Conservation (phyloP, 2,113 vertebrate species). For the Stigmatopora argus region DNA sequence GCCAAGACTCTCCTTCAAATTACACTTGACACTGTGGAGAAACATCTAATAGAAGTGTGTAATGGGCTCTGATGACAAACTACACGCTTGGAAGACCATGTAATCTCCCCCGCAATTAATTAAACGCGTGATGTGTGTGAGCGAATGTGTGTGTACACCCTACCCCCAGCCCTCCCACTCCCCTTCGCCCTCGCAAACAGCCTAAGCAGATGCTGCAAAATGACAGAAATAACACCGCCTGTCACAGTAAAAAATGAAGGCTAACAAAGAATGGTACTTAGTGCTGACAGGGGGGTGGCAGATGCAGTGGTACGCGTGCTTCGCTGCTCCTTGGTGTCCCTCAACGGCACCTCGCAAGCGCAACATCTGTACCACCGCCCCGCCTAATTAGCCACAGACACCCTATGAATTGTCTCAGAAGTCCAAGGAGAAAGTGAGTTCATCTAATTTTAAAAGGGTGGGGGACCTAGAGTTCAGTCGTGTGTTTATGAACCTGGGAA, state of each 20-base stretch:
- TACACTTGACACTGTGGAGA: conserved; percentile 99
- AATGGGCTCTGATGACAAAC: conserved; percentile 99
- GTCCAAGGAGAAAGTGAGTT: conserved; percentile 34
- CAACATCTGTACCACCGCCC: conserved; percentile 80
- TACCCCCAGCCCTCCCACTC: neutral
- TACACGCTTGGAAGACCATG: conserved; percentile 99
- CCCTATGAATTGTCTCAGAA: conserved; percentile 11
- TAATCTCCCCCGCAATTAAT: conserved; percentile 99
- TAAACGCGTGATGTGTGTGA: conserved; percentile 81
- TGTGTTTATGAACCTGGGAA: neutral
- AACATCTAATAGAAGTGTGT: conserved; percentile 99
- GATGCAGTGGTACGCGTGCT: conserved; percentile 83
- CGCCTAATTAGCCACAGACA: conserved; percentile 81
- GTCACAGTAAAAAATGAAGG: conserved; percentile 98
- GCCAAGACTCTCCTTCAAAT: conserved; percentile 90
- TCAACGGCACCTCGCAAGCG: conserved; percentile 75
- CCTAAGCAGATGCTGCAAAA: conserved; percentile 94
- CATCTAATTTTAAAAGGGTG: neutral
- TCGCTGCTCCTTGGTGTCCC: conserved; percentile 70
- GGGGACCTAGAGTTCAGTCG: neutral
- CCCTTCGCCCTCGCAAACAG: conserved; percentile 42
- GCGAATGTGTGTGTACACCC: conserved; percentile 25
- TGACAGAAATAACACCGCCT: conserved; percentile 91
- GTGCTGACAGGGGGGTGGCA: conserved; percentile 80
- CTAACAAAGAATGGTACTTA: conserved; percentile 85